Base-by-base conservation (phyloP, 2,888 invertebrate species). In the Schizaphis graminum region DNA sequence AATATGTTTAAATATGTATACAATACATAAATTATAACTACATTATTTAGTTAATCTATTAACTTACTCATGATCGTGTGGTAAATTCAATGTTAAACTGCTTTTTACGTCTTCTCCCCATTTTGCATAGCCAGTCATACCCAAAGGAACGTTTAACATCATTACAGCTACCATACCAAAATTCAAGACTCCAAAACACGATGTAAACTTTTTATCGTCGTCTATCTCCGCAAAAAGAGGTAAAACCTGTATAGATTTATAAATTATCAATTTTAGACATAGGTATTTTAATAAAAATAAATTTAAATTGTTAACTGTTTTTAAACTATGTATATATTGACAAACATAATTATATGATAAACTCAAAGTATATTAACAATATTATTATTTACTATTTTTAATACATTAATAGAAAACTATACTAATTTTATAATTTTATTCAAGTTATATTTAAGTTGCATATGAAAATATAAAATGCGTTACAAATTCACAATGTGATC, bases 121-220 rank as follows among this genome's bases (percentile, higher is more conserved):
- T 94, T 97, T 97, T 89, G 98, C 96, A 96, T 98, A 99, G 61
- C 99, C 99, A 95, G 98, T 97, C 96, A 99, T 99, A 88, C 99
- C 99, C n/a, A 98, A 97, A 26, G 98, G 96, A 95, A 98, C 98
- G 96, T 99, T 99, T 89, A 99, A 97, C 84, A 98, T 95, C 0
- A 98, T 98, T 0, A 99, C 99, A 7, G 98, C 97, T 0, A 97
- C 97, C 98, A 99, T 99, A 91, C 99, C 99, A 95, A 97, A 97
- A 96, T 98, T 98, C 53, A 99, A 96, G 26, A 99, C 98, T 84
- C 99, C 99, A 95, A 97, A 98, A 35, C 84, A 41, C 16, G 93
- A 93, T 44, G 89, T 93, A n/a, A 93, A 93, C 35, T 44, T 89
- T 26, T 77, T 84, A n/a, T 84, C 84, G 16, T 93, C 77, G 26